Evolutionary conservation across 2,797 vertebrate species (phyloP), one percentile per base, ranked within the genome.

Genomic region (Pangasius sanitwongsei): DNA sequence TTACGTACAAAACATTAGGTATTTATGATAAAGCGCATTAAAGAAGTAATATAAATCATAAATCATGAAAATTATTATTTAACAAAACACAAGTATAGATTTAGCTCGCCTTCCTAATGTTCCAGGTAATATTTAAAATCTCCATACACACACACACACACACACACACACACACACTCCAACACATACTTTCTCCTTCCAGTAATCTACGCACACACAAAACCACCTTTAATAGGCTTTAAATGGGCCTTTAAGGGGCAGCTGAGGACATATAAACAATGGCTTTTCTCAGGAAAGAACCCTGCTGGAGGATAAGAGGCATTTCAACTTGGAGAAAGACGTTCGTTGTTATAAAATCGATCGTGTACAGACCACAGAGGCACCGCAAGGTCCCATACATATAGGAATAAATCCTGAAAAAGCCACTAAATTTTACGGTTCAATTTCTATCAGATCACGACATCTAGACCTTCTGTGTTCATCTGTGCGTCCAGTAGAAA

Each of bases 131-230:
- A 25, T 74, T 44, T 12, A 44, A 70, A 74, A 44, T 23, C 8
- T 75, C 23, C 41, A 78, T 4, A 41, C 34, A 72, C 34, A 72
- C 69, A 72, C 69, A 74, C 70, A 44, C 37, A 77, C 72, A 44
- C 72, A 75, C 41, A 25, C 74, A 28, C 74, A 28, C 25, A 28
- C 74, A 50, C 74, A 77, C 74, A 48, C 12, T 12, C 72, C 4
- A 6, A 78, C 41, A 77, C 53, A 34, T 70, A 57, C 25, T 67
- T 65, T 53, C n/a, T 28, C 84, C 72, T 78, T 78, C 84, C 50
- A 83, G 41, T 63, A 85, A 72, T 74, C 57, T 53, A 53, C 13
- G 31, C 55, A 44, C 63, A 48, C 13, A 16, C 83, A 67, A 37
- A 37, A n/a, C 20, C 23, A 75, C 70, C 57, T 74, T 85, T 82